Evolutionary conservation across 2,113 vertebrate genomes (phyloP), one percentile per base, ranked within the genome.

Genomic region (Nyctereutes procyonoides): DNA sequence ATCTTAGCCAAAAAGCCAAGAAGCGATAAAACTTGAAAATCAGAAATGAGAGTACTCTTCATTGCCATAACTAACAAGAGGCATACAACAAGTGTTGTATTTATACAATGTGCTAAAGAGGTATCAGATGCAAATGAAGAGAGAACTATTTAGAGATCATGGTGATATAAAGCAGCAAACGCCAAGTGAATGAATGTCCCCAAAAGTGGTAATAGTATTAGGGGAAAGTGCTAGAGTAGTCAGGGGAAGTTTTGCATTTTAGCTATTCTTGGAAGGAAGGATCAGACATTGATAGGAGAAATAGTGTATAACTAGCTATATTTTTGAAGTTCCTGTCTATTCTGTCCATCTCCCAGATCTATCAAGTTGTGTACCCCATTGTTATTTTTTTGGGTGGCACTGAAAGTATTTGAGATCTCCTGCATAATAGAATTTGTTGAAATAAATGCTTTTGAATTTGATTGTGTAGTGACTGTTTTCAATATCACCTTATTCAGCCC

Each of bases 351-450:
- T 26, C 63, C 43, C 35, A 84, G 4, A 88, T 71, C 32, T 22
- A n/a, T 88, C 32, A 48, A 51, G 11, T 63, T 60, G 20, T 95
- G 48, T 88, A 28, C 38, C 35, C 32, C 60, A 28, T 81, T 93
- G 48, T 26, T 93, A 11, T 88, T 82, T 82, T 67, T 92, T 89
- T 85, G 65, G 10, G 9, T 80, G 38, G 51, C 19, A 81, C 28
- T 81, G 92, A 62, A n/a, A 43, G 43, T 76, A 86, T 93, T 74
- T 90, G 65, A 71, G 22, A 71, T 95, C 26, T 91, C 56, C 13
- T 82, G 20, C 16, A 13, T 51, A 65, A 26, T 67, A 82, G 82
- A 90, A 28, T 81, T 77, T 85, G 20, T 63, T 83, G 74, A 38
- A 38, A 73, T 86, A 77, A 89, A 74, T 87, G n/a, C 30, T 28